Percentiles rank a stretch among this genome's conserved stretches.
Evolutionary conservation across 2,888 invertebrate genomes (phyloP).

Genomic region (Stenchaetothrips biformis): DNA sequence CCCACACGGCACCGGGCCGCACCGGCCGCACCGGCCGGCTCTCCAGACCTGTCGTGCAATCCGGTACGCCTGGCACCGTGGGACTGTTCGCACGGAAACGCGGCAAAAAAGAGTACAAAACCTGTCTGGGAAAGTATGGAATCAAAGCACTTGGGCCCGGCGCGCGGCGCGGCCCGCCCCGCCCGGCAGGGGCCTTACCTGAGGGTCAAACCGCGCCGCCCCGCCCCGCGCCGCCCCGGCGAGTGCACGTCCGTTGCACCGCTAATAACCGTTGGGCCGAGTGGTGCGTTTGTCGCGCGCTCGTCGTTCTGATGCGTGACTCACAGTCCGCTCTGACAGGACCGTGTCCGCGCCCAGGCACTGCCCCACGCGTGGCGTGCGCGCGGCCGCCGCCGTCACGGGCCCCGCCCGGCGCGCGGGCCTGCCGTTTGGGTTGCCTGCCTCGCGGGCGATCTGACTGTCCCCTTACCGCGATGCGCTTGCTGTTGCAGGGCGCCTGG

Average conservation of each 20-base stretch:
- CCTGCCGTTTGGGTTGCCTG: background rate
- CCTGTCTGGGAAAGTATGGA: conserved; percentile 17
- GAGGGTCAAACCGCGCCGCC: too few relatives aligned
- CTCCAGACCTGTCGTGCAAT: too few relatives aligned
- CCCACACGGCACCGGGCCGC: too few relatives aligned
- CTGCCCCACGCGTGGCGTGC: background rate
- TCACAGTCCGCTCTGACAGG: too few relatives aligned
- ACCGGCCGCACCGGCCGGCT: too few relatives aligned
- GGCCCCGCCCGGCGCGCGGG: background rate
- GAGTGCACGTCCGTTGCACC: too few relatives aligned
- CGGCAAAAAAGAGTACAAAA: background rate
- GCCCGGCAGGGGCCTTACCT: background rate
- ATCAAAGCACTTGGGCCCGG: background rate
- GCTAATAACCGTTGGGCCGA: too few relatives aligned
- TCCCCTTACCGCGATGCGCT: background rate
- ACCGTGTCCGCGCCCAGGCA: too few relatives aligned
- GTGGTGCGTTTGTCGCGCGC: too few relatives aligned
- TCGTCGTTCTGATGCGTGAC: too few relatives aligned
- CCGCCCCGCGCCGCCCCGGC: too few relatives aligned
- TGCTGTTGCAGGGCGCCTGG: background rate
- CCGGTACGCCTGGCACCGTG: background rate
- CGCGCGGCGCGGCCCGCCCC: background rate
- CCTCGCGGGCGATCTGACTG: background rate
- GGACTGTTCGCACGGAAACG: conserved; percentile 20
- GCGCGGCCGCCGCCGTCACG: background rate